These are phyloP conservation scores for Teleogryllus oceanicus DNA, from an alignment of 2,888 invertebrate species.

Conservation along the genomic window DNA sequence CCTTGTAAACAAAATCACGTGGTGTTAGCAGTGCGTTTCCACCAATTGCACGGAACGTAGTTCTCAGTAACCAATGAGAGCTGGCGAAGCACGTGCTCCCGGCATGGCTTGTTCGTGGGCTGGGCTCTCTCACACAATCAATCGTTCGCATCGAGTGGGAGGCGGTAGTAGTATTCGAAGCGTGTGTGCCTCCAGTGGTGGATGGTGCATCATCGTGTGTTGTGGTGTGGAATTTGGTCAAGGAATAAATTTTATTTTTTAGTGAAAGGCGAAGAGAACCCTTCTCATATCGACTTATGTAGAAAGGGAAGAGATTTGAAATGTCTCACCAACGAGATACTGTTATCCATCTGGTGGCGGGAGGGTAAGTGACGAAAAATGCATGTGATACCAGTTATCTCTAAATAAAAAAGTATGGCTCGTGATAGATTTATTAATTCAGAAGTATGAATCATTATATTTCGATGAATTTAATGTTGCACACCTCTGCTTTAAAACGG, in stretches of 20 bases:
- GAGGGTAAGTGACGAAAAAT: conserved; percentile 71
- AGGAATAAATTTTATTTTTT: not conserved
- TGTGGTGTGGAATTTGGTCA: not conserved
- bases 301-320: not conserved
- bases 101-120: conserved; percentile 28
- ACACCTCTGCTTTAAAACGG: too few relatives aligned
- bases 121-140: not conserved
- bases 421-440: too few relatives aligned
- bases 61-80: conserved; percentile 34
- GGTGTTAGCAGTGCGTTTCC: conserved; percentile 26
- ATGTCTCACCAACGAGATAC: conserved; percentile 61
- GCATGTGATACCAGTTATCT: too few relatives aligned
- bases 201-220: not conserved
- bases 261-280: conserved; percentile 18
- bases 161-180: not conserved
- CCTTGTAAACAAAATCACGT: conserved; percentile 39
- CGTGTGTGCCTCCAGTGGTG: not conserved
- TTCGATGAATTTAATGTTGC: too few relatives aligned
- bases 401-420: too few relatives aligned
- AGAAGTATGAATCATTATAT: too few relatives aligned
- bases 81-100: conserved; percentile 35
- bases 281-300: not conserved
- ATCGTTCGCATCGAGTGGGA: not conserved
- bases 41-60: conserved; percentile 29
- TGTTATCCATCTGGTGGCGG: conserved; percentile 89